phyloP scores from a whole-genome alignment of 64 coral and sea anemone species.

The Porites australiensis region DNA sequence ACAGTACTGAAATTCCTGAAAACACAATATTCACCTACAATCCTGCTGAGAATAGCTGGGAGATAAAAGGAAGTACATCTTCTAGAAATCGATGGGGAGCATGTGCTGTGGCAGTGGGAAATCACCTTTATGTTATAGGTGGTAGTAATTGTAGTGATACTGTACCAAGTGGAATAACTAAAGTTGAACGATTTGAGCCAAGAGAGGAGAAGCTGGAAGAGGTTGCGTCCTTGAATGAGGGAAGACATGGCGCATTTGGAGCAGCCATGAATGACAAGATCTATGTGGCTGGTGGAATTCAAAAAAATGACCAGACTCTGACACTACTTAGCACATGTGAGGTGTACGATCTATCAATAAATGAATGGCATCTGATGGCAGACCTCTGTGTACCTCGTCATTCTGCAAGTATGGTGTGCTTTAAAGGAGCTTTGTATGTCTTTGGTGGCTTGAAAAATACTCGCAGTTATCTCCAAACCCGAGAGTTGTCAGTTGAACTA shows the following conservation, averaged over 20 bases:
- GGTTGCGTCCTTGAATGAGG: background rate
- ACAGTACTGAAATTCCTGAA: background rate
- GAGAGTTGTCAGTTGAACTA: slow-evolving; percentile 4
- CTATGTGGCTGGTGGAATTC: slow-evolving; percentile 5
- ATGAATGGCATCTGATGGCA: slow-evolving; percentile 18
- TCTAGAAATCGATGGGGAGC: background rate
- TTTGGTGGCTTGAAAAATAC: background rate
- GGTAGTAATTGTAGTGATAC: background rate
- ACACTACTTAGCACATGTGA: background rate
- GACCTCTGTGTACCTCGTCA: background rate
- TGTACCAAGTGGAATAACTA: background rate
- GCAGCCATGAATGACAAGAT: slow-evolving; percentile 23
- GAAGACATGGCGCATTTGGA: background rate
- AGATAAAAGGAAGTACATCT: background rate
- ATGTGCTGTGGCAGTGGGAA: background rate
- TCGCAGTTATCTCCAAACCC: too few species aligned
- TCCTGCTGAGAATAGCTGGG: background rate
- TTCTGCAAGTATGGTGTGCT: slow-evolving; percentile 6
- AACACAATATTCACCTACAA: background rate
- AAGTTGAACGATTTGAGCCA: background rate
- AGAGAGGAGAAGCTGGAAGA: background rate
- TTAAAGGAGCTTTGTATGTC: background rate
- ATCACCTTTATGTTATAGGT: background rate
- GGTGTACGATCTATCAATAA: background rate
- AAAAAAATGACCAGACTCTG: background rate